Evolutionary conservation across 64 coral and sea anemone genomes (phyloP), one percentile per base, ranked within the genome.

Genomic region (Pachyseris speciosa): DNA sequence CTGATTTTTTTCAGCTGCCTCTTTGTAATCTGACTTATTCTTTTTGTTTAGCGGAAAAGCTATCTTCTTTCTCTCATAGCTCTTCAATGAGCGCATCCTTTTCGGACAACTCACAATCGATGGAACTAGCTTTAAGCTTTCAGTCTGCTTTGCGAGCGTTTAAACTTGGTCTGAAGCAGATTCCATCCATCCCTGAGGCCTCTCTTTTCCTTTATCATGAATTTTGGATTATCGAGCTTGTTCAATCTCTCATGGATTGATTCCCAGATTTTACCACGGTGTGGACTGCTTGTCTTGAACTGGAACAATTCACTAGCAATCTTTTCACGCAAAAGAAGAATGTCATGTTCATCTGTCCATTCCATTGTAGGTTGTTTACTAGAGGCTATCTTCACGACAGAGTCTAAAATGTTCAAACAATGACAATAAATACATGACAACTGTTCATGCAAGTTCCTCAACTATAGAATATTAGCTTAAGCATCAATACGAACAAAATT

Each of bases 91-190:
- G 84, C 24, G 64, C 40, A 72, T 70, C 84, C 25, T 86, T 71
- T 72, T 71, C 84, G 9, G 47, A 86, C 5, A 86, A 50, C 64
- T 69, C 83, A 72, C 84, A 86, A 74, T 71, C 64, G 51, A 86
- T 71, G 45, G 40, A 64, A 86, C 64, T 51, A 9, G 84, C 64
- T 86, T 33, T 33, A 13, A 50, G 40, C 31, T 86, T 64, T 70
- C n/a, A n/a, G n/a, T 67, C 59, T 67, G n/a, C 58, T 37, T 86
- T 69, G 60, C 20, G 20, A 44, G 49, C n/a, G 68, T 77, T 88
- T 88, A 61, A 76, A 75, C 57, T 88, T 88, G 83, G 49, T 53
- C 57, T 88, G 86, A 88, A 60, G 86, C 32, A 88, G 70, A 65
- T 74, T 88, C 69, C 86, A 86, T 41, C 64, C 64, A 67, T 86